Percentiles rank a stretch among this genome's conserved stretches.
Conservation (phyloP, 1,140 invertebrate genomes). For the Orchesella cincta region DNA sequence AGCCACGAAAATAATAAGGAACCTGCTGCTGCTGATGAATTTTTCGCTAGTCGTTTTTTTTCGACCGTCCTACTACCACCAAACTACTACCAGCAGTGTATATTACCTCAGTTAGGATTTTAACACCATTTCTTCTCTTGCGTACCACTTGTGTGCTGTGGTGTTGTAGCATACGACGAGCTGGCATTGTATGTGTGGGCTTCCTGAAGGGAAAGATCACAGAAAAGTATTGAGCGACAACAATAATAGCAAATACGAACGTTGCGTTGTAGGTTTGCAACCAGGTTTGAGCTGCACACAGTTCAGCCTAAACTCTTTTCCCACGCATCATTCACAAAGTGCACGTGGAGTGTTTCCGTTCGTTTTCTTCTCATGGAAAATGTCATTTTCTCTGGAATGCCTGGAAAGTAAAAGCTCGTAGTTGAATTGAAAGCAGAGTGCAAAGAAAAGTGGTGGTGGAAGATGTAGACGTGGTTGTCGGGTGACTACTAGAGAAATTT, state of each 20-base stretch:
- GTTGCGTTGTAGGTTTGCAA: not conserved
- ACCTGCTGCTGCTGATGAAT: not conserved
- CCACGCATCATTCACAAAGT: slow-evolving; percentile 24
- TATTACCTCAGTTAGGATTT: not conserved
- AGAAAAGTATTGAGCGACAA: slow-evolving; percentile 14
- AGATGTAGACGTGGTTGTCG: not conserved
- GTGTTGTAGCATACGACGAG: not conserved
- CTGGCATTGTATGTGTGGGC: not conserved
- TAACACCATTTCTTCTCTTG: slow-evolving; percentile 13
- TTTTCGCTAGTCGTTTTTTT: not conserved
- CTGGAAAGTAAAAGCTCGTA: not conserved
- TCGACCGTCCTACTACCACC: not conserved
- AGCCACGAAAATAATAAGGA: slow-evolving; percentile 27
- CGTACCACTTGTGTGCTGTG: slow-evolving; percentile 1
- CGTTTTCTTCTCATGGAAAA: slow-evolving; percentile 6
- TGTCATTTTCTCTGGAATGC: no score
- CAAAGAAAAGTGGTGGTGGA: not conserved
- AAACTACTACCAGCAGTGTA: not conserved
- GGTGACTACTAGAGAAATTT: not conserved
- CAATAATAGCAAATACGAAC: not conserved
- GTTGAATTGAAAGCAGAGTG: not conserved
- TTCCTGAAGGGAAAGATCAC: not conserved
- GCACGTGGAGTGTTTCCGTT: slow-evolving; percentile 27
- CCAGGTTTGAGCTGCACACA: no score
- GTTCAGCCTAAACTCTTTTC: slow-evolving; percentile 1